These are phyloP conservation scores for Pogonognathellus flavescens DNA, from an alignment of 1,140 invertebrate species.

Conservation along the genomic window DNA sequence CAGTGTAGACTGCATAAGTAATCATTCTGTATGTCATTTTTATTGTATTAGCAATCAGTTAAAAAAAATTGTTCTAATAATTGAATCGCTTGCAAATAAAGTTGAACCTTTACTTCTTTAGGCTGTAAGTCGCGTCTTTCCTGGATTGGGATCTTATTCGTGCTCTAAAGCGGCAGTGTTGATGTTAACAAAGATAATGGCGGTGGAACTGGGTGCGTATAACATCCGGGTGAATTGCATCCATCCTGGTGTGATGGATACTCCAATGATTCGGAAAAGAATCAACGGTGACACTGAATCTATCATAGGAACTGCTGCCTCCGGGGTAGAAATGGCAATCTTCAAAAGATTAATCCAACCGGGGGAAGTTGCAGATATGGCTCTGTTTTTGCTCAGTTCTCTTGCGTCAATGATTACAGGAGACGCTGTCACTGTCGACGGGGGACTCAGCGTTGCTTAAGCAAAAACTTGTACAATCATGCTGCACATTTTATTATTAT, in stretches of 20 bases:
- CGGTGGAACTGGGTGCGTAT: slow-evolving; percentile 85
- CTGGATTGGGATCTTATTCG: too few species aligned
- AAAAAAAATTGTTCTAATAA: too few species aligned
- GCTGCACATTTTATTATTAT: too few species aligned
- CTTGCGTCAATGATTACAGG: slow-evolving; percentile 42
- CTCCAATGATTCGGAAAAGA: not conserved
- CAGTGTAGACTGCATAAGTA: too few species aligned
- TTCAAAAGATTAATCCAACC: not conserved
- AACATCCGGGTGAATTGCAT: slow-evolving; percentile 72
- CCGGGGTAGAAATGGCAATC: not conserved
- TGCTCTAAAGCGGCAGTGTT: slow-evolving; percentile 88
- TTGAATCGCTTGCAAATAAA: too few species aligned
- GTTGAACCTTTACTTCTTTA: too few species aligned
- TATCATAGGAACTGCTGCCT: not conserved
- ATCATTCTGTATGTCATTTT: too few species aligned
- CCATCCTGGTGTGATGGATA: not conserved
- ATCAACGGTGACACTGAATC: too few species aligned
- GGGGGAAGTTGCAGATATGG: slow-evolving; percentile 82
- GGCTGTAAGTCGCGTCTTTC: too few species aligned
- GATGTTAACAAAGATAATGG: slow-evolving; percentile 87
- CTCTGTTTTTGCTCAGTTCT: slow-evolving; percentile 46
- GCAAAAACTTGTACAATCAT: too few species aligned
- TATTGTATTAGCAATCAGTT: too few species aligned
- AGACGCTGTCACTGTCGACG: not conserved
- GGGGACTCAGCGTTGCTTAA: not conserved